Evolutionary conservation across 1,140 invertebrate species (phyloP).

Genomic region (Drosophila ogumai): DNA sequence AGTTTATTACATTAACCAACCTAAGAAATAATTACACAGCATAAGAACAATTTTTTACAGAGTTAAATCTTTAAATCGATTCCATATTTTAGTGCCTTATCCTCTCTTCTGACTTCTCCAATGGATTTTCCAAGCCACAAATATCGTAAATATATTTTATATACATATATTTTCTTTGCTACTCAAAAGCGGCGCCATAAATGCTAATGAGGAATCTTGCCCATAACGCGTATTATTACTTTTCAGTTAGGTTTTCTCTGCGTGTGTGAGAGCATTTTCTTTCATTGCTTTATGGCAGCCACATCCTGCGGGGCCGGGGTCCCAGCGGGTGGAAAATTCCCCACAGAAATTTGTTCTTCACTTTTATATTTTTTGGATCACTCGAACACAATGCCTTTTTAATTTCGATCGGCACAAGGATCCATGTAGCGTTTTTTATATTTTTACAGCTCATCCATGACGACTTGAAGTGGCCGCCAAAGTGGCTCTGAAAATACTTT

Average conservation of each 20-base stretch:
- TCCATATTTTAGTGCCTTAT: neutral
- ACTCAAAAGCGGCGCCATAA: constrained; percentile 46
- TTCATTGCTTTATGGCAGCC: constrained; percentile 22
- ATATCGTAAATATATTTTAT: constrained; percentile 44
- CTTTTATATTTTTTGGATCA: constrained; percentile 13
- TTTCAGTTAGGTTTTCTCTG: constrained; percentile 30
- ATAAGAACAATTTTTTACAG: neutral
- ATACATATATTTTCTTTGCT: constrained; percentile 32
- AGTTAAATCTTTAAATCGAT: neutral
- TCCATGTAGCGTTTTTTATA: constrained; percentile 78
- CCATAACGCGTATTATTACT: constrained; percentile 40
- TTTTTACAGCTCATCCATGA: constrained; percentile 73
- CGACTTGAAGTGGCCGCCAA: constrained; percentile 46
- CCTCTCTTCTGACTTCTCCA: neutral
- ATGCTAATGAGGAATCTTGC: constrained; percentile 60
- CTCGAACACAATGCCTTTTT: constrained; percentile 60
- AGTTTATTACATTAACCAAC: too few species aligned
- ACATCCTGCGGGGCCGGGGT: constrained; percentile 24
- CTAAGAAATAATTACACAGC: too few species aligned
- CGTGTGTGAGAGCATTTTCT: constrained; percentile 9
- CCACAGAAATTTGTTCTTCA: constrained; percentile 6
- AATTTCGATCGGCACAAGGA: constrained; percentile 57
- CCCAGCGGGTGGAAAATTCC: constrained; percentile 46
- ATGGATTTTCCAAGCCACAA: constrained; percentile 41
- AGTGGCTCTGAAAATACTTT: constrained; percentile 35